Evolutionary conservation across 1,140 invertebrate species (phyloP), one percentile per base, ranked within the genome.

Genomic region (Drosophila ananassae): DNA sequence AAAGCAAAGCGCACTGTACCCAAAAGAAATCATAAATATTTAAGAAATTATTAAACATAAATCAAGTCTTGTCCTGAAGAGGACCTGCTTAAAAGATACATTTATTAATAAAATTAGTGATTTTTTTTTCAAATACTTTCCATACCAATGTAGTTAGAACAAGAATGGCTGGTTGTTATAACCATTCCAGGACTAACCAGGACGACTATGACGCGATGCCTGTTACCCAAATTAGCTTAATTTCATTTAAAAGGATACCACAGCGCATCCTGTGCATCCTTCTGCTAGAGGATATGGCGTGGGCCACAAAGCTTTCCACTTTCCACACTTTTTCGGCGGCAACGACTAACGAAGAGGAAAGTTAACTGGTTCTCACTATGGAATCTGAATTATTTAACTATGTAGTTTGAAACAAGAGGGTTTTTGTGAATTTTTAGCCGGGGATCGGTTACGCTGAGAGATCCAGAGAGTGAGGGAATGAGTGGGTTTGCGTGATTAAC

Each of bases 191-290:
- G 64, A 12, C 44, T 30, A 24, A 44, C 41, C 25, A 28, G 25
- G 44, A 66, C 39, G 57, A 58, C 47, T 47, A 73, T 44, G 53
- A 73, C 51, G 68, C 79, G 73, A 51, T 77, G 77, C 82, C 78
- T 76, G 83, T 73, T 69, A 69, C 61, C 81, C 76, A 89, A 87
- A 87, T 87, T 89, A 87, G 83, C 83, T 87, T 87, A 89, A 87
- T 87, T 87, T 89, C 83, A 89, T 89, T 87, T 87, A 89, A 87
- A 89, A 89, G 75, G 71, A 83, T 77, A 69, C 51, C 51, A 77
- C 34, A 77, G 59, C 60, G 67, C 41, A 37, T 2, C 17, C 17
- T 17, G 17, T 37, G 34, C 34, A 37, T 37, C 34, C 10, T 10
- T 12, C 34, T 32, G 9, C 25, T 28, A 10, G 9, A 32, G 32